phyloP scores from a whole-genome alignment of 1,140 invertebrate species.

The Neodiprion fabricii region DNA sequence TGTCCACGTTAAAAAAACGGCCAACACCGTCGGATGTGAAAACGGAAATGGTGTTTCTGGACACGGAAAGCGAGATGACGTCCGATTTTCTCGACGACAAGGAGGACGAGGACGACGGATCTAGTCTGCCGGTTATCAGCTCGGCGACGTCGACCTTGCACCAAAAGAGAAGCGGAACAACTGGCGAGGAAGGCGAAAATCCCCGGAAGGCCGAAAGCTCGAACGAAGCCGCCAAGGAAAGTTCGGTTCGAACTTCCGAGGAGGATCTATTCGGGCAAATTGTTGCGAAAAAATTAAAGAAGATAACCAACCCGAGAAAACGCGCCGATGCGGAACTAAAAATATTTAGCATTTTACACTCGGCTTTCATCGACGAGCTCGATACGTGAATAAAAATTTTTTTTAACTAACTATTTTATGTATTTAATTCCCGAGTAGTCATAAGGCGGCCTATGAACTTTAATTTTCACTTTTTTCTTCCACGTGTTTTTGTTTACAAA shows the following conservation, averaged over 20 bases:
- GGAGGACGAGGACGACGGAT: background rate
- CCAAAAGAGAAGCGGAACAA: background rate
- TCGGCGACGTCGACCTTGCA: no score
- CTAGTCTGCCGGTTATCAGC: no score
- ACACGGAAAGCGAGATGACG: background rate
- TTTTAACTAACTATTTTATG: no score
- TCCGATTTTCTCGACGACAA: background rate
- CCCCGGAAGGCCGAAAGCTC: background rate
- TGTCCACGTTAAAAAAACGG: background rate
- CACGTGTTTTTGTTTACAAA: no score
- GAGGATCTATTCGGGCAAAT: background rate
- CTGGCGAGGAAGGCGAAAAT: background rate
- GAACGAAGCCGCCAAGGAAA: background rate
- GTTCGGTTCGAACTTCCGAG: background rate
- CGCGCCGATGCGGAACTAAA: background rate
- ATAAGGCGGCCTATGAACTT: no score
- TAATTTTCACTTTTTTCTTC: no score
- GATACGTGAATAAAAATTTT: background rate
- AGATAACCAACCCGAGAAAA: slow-evolving; percentile 5
- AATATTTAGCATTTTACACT: slow-evolving; percentile 1
- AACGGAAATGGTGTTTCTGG: background rate
- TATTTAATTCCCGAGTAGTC: no score
- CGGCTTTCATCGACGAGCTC: background rate
- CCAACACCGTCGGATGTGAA: background rate
- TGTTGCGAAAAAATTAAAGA: slow-evolving; percentile 3